A percentile compares a stretch with the other conserved stretches of the same genome.
Evolutionary conservation across 2,113 vertebrate species (phyloP).

Genomic region (Varanus salvator): DNA sequence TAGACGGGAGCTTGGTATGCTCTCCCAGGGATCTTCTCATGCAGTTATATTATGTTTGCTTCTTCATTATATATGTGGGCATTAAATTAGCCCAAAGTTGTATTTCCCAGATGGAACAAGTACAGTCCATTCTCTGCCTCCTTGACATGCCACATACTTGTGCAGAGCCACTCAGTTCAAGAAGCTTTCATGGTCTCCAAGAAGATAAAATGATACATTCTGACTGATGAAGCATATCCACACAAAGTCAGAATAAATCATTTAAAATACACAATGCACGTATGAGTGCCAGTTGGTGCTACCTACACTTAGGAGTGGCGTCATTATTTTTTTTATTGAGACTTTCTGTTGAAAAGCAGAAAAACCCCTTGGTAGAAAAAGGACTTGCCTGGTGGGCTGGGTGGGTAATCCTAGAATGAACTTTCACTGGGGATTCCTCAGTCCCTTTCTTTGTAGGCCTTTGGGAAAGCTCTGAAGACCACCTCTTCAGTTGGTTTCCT

Average conservation of each 20-base stretch:
- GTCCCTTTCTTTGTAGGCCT: background rate
- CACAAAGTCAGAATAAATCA: background rate
- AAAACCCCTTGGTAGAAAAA: background rate
- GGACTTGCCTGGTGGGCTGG: background rate
- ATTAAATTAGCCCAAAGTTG: background rate
- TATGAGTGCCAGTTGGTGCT: background rate
- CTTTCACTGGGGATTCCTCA: background rate
- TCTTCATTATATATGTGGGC: background rate
- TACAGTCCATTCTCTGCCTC: background rate
- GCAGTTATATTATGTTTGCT: background rate
- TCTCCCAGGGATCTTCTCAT: no score
- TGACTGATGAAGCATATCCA: background rate
- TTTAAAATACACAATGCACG: background rate
- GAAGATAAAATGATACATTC: no score
- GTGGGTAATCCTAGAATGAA: background rate
- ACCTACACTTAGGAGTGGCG: background rate
- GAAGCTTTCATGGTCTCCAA: no score
- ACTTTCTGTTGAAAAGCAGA: background rate
- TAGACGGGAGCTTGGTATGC: no score
- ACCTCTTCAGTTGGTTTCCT: background rate
- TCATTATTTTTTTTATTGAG: background rate
- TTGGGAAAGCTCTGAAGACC: background rate
- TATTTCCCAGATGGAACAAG: background rate
- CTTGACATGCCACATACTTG: background rate
- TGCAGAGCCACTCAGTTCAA: background rate